These are phyloP conservation scores for Harpalus rufipes DNA, from an alignment of 2,888 invertebrate species.

Conservation along the genomic window DNA sequence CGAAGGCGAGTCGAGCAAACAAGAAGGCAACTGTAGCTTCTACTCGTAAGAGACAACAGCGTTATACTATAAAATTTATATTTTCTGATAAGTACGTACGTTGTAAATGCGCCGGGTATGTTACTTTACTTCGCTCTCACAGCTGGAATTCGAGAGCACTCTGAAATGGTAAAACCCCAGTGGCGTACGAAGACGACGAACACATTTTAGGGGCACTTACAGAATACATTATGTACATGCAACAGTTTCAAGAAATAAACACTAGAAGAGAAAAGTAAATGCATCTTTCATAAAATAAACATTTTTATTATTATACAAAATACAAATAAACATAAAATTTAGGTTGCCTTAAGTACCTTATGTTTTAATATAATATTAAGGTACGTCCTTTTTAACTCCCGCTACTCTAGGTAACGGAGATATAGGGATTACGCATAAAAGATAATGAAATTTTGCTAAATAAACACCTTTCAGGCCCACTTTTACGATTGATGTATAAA, in stretches of 20 bases:
- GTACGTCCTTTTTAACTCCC: no score
- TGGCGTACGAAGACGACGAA: conserved; percentile 9
- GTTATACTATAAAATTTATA: conserved; percentile 53
- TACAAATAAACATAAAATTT: no score
- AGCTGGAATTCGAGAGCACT: conserved; percentile 41
- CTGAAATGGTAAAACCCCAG: conserved; percentile 29
- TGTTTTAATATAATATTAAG: no score
- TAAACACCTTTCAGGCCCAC: no score
- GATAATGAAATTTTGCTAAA: no score
- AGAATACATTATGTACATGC: neutral
- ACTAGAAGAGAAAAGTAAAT: neutral
- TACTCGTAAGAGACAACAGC: conserved; percentile 19
- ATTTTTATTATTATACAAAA: no score
- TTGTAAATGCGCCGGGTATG: conserved; percentile 22
- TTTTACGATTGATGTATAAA: no score
- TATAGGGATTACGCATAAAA: no score
- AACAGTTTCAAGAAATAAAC: neutral
- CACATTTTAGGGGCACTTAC: neutral
- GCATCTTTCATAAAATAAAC: neutral
- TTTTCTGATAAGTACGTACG: conserved; percentile 43
- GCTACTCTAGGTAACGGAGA: no score
- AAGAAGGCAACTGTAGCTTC: conserved; percentile 1
- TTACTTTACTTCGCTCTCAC: conserved; percentile 35
- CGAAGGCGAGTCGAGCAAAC: neutral
- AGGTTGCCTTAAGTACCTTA: no score